Evolutionary conservation across 64 coral and sea anemone species (phyloP), one percentile per base, ranked within the genome.

Genomic region (Actinia tenebrosa): DNA sequence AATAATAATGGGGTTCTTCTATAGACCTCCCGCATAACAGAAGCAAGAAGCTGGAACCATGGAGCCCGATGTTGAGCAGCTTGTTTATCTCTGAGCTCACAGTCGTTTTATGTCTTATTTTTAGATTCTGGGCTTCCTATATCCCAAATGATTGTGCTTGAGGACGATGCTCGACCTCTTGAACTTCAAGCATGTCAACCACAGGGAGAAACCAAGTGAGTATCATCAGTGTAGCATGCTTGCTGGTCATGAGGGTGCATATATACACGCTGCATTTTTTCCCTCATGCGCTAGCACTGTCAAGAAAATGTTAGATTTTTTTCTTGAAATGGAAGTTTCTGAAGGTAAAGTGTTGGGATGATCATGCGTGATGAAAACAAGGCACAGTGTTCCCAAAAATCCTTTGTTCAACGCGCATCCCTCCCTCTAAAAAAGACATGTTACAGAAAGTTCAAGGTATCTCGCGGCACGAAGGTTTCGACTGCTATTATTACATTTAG

Each of bases 121-220:
- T 61, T 61, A 97, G 94, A 97, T 88, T 97, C 94, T 52, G 83
- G 91, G n/a, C 85, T 97, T 44, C 91, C 94, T 20, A 93, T 93
- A 78, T 93, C 86, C 30, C 88, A 97, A n/a, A 93, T 97, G 86
- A 89, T 97, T 92, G 94, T 93, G 7, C 62, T 97, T 3, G 94
- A 89, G 16, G 77, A 93, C 8, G 94, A 90, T 53, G 81, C 85
- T 44, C 92, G 60, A 16, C 94, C 94, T 50, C 44, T 97, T 37
- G 91, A 93, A 23, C 91, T 97, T 11, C 94, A 97, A 66, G 72
- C 89, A 26, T 87, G 91, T 82, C 91, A 97, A 45, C 91, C 91
- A 64, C 80, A 92, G 45, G 94, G 91, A 20, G 91, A 93, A 43
- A 89, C 94, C 27, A 90, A 93, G 86, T 92, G 77, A 92, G 90